Conservation (phyloP, 2,113 vertebrate species). For the Sander vitreus region DNA sequence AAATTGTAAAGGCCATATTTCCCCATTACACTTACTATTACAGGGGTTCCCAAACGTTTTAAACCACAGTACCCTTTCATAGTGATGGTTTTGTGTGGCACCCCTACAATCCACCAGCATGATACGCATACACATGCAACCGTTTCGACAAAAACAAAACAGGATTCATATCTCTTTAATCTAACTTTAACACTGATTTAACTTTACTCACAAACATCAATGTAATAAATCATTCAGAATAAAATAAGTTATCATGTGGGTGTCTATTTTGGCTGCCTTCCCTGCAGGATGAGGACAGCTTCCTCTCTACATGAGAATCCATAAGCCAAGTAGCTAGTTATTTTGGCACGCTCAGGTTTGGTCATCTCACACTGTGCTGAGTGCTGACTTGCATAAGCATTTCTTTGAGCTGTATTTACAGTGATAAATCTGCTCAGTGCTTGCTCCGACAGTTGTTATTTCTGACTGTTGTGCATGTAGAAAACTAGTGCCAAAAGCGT, state of each 20-base stretch:
- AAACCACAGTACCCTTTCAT: not conserved
- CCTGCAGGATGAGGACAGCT: not conserved
- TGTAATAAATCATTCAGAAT: not conserved
- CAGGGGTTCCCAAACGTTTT: not conserved
- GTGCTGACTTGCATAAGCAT: slow-evolving; percentile 5
- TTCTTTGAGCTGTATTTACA: slow-evolving; percentile 2
- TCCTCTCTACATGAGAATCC: not conserved
- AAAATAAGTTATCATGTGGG: not conserved
- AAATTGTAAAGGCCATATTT: not conserved
- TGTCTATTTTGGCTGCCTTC: not conserved
- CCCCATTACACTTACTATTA: not conserved
- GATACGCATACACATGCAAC: not conserved
- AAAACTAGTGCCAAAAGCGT: not conserved
- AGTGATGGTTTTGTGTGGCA: not conserved
- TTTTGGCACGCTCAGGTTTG: not conserved
- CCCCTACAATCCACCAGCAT: not conserved
- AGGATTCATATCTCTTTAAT: not conserved
- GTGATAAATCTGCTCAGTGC: not conserved
- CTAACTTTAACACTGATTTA: not conserved
- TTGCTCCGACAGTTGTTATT: not conserved
- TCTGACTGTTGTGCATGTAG: too few relatives aligned
- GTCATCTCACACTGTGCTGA: slow-evolving; percentile 4
- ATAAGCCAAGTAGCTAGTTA: not conserved
- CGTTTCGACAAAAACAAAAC: not conserved
- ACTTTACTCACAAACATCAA: not conserved